Percentiles rank a stretch among this genome's conserved stretches.
These are phyloP conservation scores for Chamaedrilus cognettii DNA, from an alignment of 2,888 invertebrate species.

Conservation along the genomic window DNA sequence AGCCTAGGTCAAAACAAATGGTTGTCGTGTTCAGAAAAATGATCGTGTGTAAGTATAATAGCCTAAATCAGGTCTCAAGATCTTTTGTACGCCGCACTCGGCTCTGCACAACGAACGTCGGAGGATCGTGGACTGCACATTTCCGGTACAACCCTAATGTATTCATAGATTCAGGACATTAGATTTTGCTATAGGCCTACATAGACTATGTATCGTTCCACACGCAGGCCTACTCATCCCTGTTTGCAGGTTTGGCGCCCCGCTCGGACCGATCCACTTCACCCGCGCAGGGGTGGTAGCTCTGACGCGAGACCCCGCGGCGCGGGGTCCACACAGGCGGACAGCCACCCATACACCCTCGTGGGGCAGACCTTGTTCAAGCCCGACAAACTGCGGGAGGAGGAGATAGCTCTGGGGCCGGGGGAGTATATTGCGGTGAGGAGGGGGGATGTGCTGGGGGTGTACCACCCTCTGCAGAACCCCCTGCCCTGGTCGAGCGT, in stretches of 20 bases:
- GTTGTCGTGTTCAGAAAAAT: no score
- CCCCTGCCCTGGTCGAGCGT: conserved; percentile 31
- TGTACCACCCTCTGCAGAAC: conserved; percentile 28
- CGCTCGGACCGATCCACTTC: background rate
- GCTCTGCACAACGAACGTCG: no score
- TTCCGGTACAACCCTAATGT: no score
- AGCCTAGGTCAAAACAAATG: no score
- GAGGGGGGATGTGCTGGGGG: conserved; percentile 35
- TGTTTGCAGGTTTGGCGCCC: conserved; percentile 5
- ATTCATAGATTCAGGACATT: no score
- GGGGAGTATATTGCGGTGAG: conserved; percentile 24
- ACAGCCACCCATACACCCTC: conserved; percentile 23
- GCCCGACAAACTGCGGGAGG: conserved; percentile 33
- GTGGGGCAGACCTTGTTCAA: conserved; percentile 36
- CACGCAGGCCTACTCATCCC: no score
- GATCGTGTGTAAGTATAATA: no score
- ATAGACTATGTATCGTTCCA: no score
- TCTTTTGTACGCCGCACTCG: no score
- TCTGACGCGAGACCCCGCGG: background rate
- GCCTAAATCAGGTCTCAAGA: no score
- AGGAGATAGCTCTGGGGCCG: conserved; percentile 25
- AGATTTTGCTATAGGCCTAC: no score
- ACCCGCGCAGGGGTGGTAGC: background rate
- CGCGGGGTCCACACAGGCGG: background rate
- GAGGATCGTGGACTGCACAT: no score